A percentile compares a stretch with the other conserved stretches of the same genome.
These are phyloP conservation scores for Coboldia fuscipes DNA, from an alignment of 1,140 invertebrate genomes.

Conservation along the genomic window DNA sequence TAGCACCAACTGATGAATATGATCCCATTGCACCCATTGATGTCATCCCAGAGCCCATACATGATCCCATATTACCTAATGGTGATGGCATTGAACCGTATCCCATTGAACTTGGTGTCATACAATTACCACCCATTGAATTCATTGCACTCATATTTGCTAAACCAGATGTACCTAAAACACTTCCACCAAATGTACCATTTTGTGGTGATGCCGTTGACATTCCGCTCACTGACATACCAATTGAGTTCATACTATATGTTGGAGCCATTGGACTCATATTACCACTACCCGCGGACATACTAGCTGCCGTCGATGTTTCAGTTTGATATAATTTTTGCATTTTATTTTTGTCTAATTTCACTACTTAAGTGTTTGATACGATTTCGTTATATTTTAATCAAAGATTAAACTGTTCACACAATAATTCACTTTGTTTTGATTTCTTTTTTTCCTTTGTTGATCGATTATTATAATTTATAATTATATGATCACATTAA, in stretches of 20 bases:
- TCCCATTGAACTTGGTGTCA: constrained; percentile 39
- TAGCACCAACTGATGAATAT: constrained; percentile 19
- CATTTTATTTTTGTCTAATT: constrained; percentile 10
- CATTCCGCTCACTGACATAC: constrained; percentile 44
- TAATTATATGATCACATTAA: no score
- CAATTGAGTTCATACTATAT: constrained; percentile 60
- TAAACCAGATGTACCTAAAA: constrained; percentile 22
- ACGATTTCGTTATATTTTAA: neutral
- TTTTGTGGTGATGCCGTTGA: constrained; percentile 39
- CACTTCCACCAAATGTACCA: constrained; percentile 30
- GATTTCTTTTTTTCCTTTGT: no score
- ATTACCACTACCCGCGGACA: constrained; percentile 15
- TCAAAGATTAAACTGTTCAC: neutral
- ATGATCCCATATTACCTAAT: constrained; percentile 48
- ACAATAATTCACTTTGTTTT: neutral
- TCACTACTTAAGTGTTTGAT: neutral
- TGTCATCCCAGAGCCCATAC: constrained; percentile 34
- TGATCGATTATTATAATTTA: no score
- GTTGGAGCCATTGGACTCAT: constrained; percentile 45
- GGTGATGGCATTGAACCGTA: constrained; percentile 44
- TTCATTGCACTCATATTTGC: constrained; percentile 31
- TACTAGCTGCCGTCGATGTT: constrained; percentile 16
- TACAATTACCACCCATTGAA: constrained; percentile 37
- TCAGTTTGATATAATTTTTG: constrained; percentile 28
- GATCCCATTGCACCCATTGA: constrained; percentile 23